Percentiles rank a stretch among this genome's conserved stretches.
These are phyloP conservation scores for Netelia virgata DNA, from an alignment of 2,888 invertebrate genomes.

Conservation along the genomic window DNA sequence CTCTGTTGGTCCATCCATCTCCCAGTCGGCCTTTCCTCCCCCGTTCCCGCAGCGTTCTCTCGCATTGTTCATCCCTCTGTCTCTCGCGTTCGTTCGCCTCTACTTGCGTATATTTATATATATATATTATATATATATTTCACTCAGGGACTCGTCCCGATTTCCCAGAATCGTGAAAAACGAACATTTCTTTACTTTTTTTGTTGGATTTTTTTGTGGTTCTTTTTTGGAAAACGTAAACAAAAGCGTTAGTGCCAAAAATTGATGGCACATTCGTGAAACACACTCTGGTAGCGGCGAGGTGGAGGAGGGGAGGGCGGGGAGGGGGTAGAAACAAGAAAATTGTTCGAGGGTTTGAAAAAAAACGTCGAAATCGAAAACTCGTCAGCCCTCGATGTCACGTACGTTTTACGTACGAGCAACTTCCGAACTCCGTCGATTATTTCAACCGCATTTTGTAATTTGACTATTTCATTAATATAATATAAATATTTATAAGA, in stretches of 20 bases:
- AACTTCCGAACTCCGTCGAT: background rate
- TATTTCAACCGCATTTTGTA: background rate
- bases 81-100: conserved; percentile 57
- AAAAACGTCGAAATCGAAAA: conserved; percentile 59
- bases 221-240: conserved; percentile 67
- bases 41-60: conserved; percentile 58
- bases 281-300: background rate
- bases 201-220: conserved; percentile 70
- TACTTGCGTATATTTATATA: conserved; percentile 4
- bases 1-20: conserved; percentile 57
- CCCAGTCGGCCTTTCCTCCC: conserved; percentile 68
- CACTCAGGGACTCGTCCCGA: conserved; percentile 39
- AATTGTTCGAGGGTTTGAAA: conserved; percentile 69
- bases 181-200: conserved; percentile 27
- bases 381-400: background rate
- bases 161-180: conserved; percentile 43
- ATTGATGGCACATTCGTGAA: conserved; percentile 78
- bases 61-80: conserved; percentile 63
- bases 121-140: conserved; percentile 18
- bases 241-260: conserved; percentile 83
- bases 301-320: conserved; percentile 13
- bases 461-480: too few relatives aligned
- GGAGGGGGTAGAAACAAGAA: conserved; percentile 46
- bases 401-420: background rate
- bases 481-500: too few relatives aligned